Conservation (phyloP, 2,797 vertebrate species). For the Diglossa cyanea region DNA sequence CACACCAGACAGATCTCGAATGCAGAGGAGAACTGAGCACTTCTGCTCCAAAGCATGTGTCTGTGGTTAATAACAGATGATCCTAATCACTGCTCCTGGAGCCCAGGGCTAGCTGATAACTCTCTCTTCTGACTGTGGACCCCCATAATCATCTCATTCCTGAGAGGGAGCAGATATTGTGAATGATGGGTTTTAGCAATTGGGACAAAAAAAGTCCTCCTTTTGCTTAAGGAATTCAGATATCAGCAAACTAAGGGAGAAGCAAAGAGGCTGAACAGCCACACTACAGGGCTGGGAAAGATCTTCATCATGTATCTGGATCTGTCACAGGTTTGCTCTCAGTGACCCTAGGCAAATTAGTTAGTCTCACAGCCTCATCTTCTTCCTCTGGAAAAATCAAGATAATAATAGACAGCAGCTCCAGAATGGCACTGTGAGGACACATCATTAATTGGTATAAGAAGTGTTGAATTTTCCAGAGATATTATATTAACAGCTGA, state of each 20-base stretch:
- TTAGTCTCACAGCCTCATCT: neutral
- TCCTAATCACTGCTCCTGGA: conserved; percentile 24
- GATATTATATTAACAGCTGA: neutral
- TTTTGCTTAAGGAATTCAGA: conserved; percentile 9
- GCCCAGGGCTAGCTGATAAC: conserved; percentile 49
- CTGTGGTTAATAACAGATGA: conserved; percentile 47
- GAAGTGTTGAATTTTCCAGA: neutral
- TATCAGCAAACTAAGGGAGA: neutral
- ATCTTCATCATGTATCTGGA: neutral
- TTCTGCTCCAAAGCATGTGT: conserved; percentile 8
- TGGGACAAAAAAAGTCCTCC: conserved; percentile 30
- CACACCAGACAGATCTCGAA: conserved; percentile 6
- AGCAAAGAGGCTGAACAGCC: neutral
- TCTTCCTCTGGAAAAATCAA: neutral
- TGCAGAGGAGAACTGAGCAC: conserved; percentile 12
- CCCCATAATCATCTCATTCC: conserved; percentile 32
- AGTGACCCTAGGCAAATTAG: neutral
- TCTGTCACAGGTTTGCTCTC: neutral
- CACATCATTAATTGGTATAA: neutral
- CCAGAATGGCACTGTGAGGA: neutral
- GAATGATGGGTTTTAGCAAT: neutral
- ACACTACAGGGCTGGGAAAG: neutral
- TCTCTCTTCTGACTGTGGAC: conserved; percentile 27
- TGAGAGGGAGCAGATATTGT: conserved; percentile 31
- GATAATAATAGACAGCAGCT: neutral